phyloP scores from a whole-genome alignment of 2,113 vertebrate genomes.

The Tachysurus vachellii region DNA sequence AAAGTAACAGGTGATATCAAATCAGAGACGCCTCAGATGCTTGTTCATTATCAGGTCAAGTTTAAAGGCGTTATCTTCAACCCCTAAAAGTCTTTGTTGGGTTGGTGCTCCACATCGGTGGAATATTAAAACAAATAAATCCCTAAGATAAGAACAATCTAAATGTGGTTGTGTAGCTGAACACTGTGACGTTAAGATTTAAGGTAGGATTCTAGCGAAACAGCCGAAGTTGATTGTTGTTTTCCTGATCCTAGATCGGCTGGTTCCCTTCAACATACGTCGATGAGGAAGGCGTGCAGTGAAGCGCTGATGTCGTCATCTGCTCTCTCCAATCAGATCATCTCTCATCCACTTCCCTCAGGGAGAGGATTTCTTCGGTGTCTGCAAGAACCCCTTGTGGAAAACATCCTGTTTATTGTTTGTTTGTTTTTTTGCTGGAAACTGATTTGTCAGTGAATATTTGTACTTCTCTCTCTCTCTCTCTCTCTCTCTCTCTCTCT shows the following conservation, averaged over 20 bases:
- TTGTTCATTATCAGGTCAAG: too few relatives aligned
- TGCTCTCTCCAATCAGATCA: conserved; percentile 58
- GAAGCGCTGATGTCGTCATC: conserved; percentile 44
- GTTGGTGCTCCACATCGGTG: too few relatives aligned
- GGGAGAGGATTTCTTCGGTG: conserved; percentile 58
- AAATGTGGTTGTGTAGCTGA: too few relatives aligned
- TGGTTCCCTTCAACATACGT: conserved; percentile 99
- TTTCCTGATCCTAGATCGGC: conserved; percentile 79
- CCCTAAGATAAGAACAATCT: too few relatives aligned
- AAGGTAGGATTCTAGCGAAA: too few relatives aligned
- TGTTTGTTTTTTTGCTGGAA: conserved; percentile 61
- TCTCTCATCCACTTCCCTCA: conserved; percentile 61
- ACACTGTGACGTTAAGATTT: too few relatives aligned
- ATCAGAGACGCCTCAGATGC: too few relatives aligned
- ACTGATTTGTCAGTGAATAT: conserved; percentile 61
- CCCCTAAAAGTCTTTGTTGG: too few relatives aligned
- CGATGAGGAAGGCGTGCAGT: conserved; percentile 92
- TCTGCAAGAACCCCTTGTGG: conserved; percentile 62
- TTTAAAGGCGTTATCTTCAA: too few relatives aligned
- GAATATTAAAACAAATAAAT: too few relatives aligned
- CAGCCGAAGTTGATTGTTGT: neutral
- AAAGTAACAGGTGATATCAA: too few relatives aligned
- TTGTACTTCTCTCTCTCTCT: conserved; percentile 62
- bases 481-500: conserved; percentile 51
- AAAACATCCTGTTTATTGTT: neutral